phyloP scores from a whole-genome alignment of 2,888 invertebrate genomes.

The Penaeus monodon region DNA sequence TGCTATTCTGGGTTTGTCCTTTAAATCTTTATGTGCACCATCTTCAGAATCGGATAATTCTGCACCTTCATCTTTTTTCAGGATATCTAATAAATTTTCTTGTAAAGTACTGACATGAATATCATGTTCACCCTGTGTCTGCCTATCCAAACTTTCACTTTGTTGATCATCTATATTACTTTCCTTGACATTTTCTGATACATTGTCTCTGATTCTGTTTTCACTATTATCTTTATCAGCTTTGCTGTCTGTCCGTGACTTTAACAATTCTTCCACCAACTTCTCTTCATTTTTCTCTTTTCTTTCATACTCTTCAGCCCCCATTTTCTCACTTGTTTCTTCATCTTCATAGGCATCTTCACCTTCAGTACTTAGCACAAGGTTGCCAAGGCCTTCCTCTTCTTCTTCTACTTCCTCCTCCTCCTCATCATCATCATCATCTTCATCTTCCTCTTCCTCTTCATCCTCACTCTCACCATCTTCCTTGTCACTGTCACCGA shows the following conservation, averaged over 20 bases:
- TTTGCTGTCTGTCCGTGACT: neutral
- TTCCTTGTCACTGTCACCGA: neutral
- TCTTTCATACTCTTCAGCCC: neutral
- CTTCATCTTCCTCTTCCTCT: constrained; percentile 56
- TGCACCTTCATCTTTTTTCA: too few species aligned
- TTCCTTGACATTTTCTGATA: neutral
- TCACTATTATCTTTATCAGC: neutral
- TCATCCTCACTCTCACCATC: constrained; percentile 26
- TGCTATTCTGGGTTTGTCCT: too few species aligned
- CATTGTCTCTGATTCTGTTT: neutral
- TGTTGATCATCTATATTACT: neutral
- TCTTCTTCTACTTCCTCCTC: constrained; percentile 32
- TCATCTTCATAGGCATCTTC: constrained; percentile 24
- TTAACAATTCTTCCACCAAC: neutral
- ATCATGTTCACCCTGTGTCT: too few species aligned
- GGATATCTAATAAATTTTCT: too few species aligned
- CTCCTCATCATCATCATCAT: constrained; percentile 62
- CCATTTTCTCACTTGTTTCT: constrained; percentile 2
- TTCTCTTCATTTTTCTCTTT: neutral
- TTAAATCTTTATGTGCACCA: too few species aligned
- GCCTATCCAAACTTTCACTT: too few species aligned
- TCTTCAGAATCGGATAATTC: too few species aligned
- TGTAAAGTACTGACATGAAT: too few species aligned
- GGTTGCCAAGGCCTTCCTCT: neutral
- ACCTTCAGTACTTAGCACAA: constrained; percentile 30